phyloP scores from a whole-genome alignment of 2,113 vertebrate genomes.

The Mellivora capensis region DNA sequence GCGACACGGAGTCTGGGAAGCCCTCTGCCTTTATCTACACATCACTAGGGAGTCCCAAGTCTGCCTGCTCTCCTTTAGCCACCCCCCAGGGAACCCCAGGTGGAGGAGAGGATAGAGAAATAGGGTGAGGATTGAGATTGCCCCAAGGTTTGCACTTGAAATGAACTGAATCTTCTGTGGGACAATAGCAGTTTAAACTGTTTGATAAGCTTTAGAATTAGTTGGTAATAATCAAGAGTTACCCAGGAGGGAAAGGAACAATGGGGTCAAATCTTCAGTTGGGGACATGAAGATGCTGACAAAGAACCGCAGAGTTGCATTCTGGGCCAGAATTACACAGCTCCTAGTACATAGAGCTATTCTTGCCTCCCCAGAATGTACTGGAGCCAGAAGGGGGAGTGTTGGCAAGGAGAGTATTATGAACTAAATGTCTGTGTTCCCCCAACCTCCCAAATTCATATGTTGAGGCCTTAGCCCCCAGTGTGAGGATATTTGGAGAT shows the following conservation, averaged over 20 bases:
- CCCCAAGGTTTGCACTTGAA: not conserved
- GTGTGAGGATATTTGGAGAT: not conserved
- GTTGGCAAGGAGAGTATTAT: not conserved
- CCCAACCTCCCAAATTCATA: not conserved
- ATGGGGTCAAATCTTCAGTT: not conserved
- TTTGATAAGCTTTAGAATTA: not conserved
- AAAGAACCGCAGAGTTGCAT: not conserved
- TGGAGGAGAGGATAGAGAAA: rapidly evolving
- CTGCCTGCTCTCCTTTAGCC: not conserved
- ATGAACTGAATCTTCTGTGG: not conserved
- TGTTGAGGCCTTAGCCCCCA: not conserved
- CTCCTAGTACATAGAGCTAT: not conserved
- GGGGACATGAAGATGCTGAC: not conserved
- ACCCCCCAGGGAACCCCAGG: not conserved
- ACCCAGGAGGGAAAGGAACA: not conserved
- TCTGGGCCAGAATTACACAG: not conserved
- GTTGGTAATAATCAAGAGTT: not conserved
- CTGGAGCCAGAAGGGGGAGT: not conserved
- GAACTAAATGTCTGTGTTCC: not conserved
- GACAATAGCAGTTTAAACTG: not conserved
- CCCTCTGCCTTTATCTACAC: not conserved
- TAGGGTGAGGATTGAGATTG: not conserved
- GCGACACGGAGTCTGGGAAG: not conserved
- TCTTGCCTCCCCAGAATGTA: not conserved
- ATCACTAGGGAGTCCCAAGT: not conserved